Base-by-base conservation (phyloP, 2,113 vertebrate genomes). In the Carassius carassius region DNA sequence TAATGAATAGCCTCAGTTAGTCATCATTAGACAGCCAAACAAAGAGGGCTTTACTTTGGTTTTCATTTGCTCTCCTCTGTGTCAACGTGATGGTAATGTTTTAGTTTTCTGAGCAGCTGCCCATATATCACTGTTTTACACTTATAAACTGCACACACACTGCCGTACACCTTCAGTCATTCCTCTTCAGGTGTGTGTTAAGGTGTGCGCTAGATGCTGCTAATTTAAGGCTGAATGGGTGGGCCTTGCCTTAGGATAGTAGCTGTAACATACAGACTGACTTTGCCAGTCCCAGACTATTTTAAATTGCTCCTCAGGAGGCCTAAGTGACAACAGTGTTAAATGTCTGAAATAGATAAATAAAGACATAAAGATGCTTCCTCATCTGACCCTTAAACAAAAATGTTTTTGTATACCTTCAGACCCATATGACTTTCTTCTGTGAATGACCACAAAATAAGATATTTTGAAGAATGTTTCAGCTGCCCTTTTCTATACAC, bases 1-100 rank as follows among this genome's bases (percentile, higher is more conserved):
- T 81, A 75, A 56, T 87, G 72, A 87, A 84, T 86, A 82, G 65
- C 13, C 60, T 82, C 70, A 41, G 62, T 84, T 81, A 25, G 23
- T 54, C 9, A 19, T 73, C 63, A 41, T 72, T 51, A 78, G 74
- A 62, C 21, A 58, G 9, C 29, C 16, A 21, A 56, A 74, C 37
- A 79, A 74, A 85, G 56, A 25, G 58, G 16, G 58, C 44, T 54
- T 84, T 47, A 63, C 58, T n/a, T 25, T 37, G 56, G 76, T 10
- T 51, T 81, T 78, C 56, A 63, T 84, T 84, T 56, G 74, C 29
- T 47, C 12, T 81, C 17, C 6, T 58, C 44, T 54, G 49, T 78
- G 69, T 75, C 76, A 77, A 74, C 17, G 74, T 10, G 4, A 29
- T 3, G n/a, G 3, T 44, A 69, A 63, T 29, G 60, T 44, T 16